Conservation (phyloP, 2,797 vertebrate species). For the Sorex maritimensis region DNA sequence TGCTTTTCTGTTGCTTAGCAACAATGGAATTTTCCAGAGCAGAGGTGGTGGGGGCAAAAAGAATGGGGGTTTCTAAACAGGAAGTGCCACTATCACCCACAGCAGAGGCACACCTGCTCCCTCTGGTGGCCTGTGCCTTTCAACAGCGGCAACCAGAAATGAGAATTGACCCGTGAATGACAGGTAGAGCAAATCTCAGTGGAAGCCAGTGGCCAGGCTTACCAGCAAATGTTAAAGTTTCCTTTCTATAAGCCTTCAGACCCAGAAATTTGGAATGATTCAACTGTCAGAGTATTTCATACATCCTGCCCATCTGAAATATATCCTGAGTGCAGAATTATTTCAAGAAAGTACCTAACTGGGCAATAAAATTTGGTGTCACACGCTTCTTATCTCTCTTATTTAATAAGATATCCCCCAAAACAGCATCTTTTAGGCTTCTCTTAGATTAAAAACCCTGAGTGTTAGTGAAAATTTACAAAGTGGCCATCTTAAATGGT, state of each 20-base stretch:
- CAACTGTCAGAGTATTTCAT: not conserved
- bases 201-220: conserved; percentile 9
- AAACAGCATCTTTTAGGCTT: conserved; percentile 23
- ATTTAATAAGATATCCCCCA: conserved; percentile 13
- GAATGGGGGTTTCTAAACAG: conserved; percentile 53
- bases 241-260: conserved; percentile 44
- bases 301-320: conserved; percentile 36
- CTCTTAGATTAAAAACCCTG: conserved; percentile 29
- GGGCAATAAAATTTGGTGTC: not conserved
- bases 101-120: conserved; percentile 73
- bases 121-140: conserved; percentile 76
- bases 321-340: conserved; percentile 8
- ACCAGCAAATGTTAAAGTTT: conserved; percentile 31
- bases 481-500: conserved; percentile 38
- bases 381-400: not conserved
- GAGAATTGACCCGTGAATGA: not conserved
- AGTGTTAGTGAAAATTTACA: conserved; percentile 23
- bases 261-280: not conserved
- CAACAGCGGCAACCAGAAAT: not conserved
- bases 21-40: conserved; percentile 63
- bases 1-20: conserved; percentile 76
- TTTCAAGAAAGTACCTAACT: conserved; percentile 40
- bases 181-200: conserved; percentile 30
- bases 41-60: not conserved
- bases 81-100: conserved; percentile 57